Conservation (phyloP, 1,140 invertebrate species). For the Heliconius himera region DNA sequence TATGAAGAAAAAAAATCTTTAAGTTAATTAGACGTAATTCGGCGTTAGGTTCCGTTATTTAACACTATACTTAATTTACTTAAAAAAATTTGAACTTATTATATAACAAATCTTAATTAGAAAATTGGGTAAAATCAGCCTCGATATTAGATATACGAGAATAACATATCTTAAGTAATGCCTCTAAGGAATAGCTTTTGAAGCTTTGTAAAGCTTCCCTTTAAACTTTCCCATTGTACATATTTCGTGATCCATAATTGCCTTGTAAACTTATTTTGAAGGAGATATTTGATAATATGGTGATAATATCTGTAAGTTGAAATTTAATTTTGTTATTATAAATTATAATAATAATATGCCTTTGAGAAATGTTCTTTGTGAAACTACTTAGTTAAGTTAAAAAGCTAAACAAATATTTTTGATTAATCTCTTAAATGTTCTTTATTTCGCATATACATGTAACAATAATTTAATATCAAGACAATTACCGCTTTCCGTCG, state of each 20-base stretch:
- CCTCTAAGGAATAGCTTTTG: not conserved
- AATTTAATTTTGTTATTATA: not conserved
- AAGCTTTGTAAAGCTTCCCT: not conserved
- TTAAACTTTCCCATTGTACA: constrained; percentile 9
- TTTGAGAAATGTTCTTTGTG: not conserved
- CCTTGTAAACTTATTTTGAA: not conserved
- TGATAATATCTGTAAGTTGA: not conserved
- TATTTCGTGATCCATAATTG: not conserved
- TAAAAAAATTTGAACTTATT: too few species aligned
- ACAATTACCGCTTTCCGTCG: too few species aligned
- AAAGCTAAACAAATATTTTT: too few species aligned
- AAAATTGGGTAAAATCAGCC: not conserved
- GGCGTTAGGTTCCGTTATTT: too few species aligned
- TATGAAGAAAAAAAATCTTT: too few species aligned
- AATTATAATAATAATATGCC: not conserved
- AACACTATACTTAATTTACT: too few species aligned
- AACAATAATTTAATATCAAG: too few species aligned
- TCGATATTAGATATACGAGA: not conserved
- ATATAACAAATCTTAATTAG: not conserved
- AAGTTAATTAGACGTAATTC: too few species aligned
- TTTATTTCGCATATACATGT: too few species aligned
- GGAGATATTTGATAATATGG: not conserved
- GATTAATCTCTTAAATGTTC: too few species aligned
- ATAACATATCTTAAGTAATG: not conserved
- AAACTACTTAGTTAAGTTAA: too few species aligned